Base-by-base conservation (phyloP, 2,797 vertebrate species). In the Psittacula echo region DNA sequence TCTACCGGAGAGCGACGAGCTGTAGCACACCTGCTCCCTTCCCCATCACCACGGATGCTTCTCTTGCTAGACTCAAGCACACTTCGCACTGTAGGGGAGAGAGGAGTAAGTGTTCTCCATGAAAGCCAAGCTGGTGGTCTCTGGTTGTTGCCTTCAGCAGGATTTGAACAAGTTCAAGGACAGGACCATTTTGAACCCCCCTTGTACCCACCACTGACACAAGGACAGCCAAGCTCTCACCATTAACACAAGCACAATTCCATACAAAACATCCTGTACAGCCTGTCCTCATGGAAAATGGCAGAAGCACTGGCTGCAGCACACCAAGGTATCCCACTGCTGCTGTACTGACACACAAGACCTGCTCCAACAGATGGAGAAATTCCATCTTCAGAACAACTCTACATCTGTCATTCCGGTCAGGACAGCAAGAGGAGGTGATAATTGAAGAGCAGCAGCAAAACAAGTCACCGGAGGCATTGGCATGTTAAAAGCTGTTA, bases 1-100 rank as follows among this genome's bases (percentile, higher is more conserved):
- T 80, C 96, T 97, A 72, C 99, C 99, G 0, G 99, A 99, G 95
- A 99, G 99, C 0, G 98, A 98, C 2, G 99, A 99, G 93, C 98
- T 99, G 98, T 99, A 98, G 98, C n/a, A 45, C 2, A 1, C 1
- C 5, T 0, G 2, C 30, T 29, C 62, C 89, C 84, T 54, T 42
- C 75, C 79, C 77, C 65, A 5, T 2, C 12, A 7, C 56, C 67
- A 24, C 0, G 0, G 87, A 45, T 87, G 87, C 93, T 89, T 91
- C 44, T 45, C 88, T 68, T 5, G 37, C 92, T 85, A 78, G 67
- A 51, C 32, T 77, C n/a, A 0, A 21, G 47, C 26, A 2, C 22
- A 7, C 72, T 64, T 65, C 3, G 0, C 78, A 45, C 5, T 12
- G 84, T 5, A 54, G 71, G 75, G 64, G 50, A 86, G 66, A 90